phyloP scores from a whole-genome alignment of 2,797 vertebrate species.

The Coluber constrictor region DNA sequence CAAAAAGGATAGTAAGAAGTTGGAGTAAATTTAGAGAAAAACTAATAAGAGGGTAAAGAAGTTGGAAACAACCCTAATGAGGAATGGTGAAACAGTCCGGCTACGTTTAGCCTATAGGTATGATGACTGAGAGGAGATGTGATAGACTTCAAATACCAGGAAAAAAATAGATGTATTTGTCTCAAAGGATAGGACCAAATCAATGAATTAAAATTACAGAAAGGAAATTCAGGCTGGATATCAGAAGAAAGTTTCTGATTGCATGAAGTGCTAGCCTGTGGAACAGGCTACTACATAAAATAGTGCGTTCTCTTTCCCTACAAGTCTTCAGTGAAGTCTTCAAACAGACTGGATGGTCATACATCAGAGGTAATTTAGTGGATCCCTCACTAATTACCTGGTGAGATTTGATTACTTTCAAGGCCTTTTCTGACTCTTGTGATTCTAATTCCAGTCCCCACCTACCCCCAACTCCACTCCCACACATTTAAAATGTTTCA shows the following conservation, averaged over 20 bases:
- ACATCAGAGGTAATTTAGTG: not conserved
- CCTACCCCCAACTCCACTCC: not conserved
- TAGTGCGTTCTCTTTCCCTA: not conserved
- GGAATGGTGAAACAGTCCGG: not conserved
- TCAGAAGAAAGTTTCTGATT: not conserved
- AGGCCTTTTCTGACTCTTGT: not conserved
- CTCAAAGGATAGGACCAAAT: not conserved
- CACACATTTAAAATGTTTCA: not conserved
- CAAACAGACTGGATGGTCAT: not conserved
- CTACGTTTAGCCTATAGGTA: not conserved
- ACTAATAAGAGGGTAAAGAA: not conserved
- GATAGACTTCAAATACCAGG: not conserved
- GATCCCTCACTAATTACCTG: not conserved
- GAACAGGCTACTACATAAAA: not conserved
- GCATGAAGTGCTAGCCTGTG: not conserved
- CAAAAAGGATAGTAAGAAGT: not conserved
- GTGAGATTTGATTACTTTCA: not conserved
- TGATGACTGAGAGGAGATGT: not conserved
- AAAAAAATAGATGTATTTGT: not conserved
- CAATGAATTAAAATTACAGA: not conserved
- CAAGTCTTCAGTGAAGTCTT: not conserved
- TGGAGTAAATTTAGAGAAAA: not conserved
- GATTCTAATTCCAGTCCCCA: not conserved
- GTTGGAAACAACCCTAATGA: not conserved
- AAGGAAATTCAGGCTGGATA: no score